phyloP scores from a whole-genome alignment of 2,888 invertebrate species.

The Sarcophaga subvicina region DNA sequence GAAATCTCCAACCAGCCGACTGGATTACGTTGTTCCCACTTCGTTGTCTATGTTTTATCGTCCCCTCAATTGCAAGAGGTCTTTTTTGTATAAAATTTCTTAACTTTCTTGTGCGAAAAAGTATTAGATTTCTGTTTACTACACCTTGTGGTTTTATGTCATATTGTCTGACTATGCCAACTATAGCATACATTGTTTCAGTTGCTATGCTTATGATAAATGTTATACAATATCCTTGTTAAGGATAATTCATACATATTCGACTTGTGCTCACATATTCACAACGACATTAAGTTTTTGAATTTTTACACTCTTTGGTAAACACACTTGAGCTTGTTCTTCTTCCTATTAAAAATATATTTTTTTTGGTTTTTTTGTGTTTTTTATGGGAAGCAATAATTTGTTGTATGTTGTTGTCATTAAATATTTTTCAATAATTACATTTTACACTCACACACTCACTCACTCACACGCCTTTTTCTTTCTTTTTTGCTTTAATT shows the following conservation, averaged over 20 bases:
- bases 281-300: constrained; percentile 12
- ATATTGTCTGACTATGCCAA: not conserved
- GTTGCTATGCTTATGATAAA: constrained; percentile 13
- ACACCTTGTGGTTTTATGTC: no score
- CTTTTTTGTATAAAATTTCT: no score
- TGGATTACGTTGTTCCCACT: no score
- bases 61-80: no score
- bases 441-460: constrained; percentile 31
- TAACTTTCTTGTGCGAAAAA: no score
- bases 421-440: constrained; percentile 69
- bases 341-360: constrained; percentile 7
- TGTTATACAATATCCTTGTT: constrained; percentile 59
- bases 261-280: constrained; percentile 10
- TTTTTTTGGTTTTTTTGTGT: constrained; percentile 7
- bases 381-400: constrained; percentile 33
- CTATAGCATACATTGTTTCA: not conserved
- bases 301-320: constrained; percentile 63
- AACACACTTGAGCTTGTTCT: constrained; percentile 24
- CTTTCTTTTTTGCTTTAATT: not conserved
- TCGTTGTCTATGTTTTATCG: no score
- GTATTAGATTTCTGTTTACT: no score
- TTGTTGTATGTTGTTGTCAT: constrained; percentile 61
- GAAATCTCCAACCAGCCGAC: no score
- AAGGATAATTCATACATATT: constrained; percentile 39
- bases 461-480: no score